phyloP scores from a whole-genome alignment of 1,140 invertebrate genomes.

The Zaprionus kolodkinae region DNA sequence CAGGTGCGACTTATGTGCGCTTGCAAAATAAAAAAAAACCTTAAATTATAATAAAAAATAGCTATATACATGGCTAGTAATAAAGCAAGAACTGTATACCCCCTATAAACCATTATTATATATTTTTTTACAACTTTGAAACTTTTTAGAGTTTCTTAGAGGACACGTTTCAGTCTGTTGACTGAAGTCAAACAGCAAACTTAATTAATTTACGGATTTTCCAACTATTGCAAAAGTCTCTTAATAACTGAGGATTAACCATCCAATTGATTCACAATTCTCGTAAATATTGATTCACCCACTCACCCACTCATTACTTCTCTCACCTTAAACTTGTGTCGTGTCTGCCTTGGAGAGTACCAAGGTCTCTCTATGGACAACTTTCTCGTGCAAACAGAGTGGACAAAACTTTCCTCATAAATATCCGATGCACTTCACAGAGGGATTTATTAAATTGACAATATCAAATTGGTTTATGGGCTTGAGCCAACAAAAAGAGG shows the following conservation, averaged over 20 bases:
- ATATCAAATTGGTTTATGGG: conserved; percentile 29
- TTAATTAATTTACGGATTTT: conserved; percentile 9
- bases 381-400: conserved; percentile 3
- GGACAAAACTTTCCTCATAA: conserved; percentile 30
- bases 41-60: no score
- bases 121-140: no score
- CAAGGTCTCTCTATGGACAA: not conserved
- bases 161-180: not conserved
- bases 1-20: not conserved
- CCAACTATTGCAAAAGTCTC: conserved; percentile 4
- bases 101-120: not conserved
- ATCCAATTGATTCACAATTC: conserved; percentile 23
- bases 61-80: no score
- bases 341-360: not conserved
- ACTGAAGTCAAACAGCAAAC: not conserved
- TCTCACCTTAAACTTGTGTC: not conserved
- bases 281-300: conserved; percentile 26
- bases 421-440: conserved; percentile 21
- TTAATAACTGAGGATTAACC: conserved; percentile 29
- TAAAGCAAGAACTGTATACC: not conserved
- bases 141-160: not conserved
- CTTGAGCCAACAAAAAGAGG: conserved; percentile 3
- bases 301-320: not conserved
- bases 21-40: no score
- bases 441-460: conserved; percentile 37